These are phyloP conservation scores for Hyperoplus immaculatus DNA, from an alignment of 2,797 vertebrate species.

Conservation along the genomic window DNA sequence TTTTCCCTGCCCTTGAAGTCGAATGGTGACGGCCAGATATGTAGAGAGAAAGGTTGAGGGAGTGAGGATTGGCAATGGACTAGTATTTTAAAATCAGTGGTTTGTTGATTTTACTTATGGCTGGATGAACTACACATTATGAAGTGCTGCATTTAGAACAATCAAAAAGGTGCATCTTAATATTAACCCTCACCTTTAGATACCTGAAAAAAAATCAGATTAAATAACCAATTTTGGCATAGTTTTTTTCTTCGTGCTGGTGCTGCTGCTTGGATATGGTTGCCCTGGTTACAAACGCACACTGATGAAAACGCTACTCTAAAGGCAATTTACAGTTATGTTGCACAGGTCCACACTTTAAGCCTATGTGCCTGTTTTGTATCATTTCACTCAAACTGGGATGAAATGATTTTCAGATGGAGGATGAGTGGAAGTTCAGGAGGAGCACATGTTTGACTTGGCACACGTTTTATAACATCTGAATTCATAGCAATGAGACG, in stretches of 20 bases:
- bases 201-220: too few species aligned
- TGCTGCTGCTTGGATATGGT: background rate
- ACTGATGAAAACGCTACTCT: conserved; percentile 7
- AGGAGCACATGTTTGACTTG: conserved; percentile 5
- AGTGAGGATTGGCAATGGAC: background rate
- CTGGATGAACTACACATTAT: background rate
- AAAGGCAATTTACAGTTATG: background rate
- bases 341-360: too few species aligned
- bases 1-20: background rate
- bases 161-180: background rate
- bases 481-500: background rate
- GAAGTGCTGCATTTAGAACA: background rate
- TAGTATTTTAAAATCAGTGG: background rate
- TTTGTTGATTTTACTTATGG: background rate
- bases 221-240: background rate
- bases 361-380: background rate
- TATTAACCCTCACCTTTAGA: too few species aligned
- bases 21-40: background rate
- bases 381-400: background rate
- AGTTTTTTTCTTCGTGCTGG: background rate
- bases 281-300: conserved; percentile 25
- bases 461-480: background rate
- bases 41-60: background rate
- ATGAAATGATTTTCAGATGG: conserved; percentile 3
- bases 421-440: background rate